Evolutionary conservation across 2,888 invertebrate species (phyloP).

Genomic region (Didymodactylos carnosus): DNA sequence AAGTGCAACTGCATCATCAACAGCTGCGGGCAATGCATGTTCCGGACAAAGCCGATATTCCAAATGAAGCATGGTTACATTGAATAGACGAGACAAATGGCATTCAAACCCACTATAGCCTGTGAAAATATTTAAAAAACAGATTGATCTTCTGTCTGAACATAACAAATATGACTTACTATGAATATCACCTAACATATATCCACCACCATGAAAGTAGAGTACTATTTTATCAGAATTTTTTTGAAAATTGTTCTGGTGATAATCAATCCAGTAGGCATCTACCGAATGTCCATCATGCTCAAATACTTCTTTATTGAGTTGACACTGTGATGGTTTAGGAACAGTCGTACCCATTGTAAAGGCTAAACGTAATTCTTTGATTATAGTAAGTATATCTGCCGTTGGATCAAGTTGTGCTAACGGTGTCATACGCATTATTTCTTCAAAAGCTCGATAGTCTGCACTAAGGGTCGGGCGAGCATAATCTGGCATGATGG

Average conservation of each 20-base stretch:
- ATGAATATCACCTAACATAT: background rate
- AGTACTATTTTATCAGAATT: background rate
- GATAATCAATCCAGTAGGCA: background rate
- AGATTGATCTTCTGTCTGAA: background rate
- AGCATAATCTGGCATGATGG: background rate
- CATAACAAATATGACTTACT: background rate
- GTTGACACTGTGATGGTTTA: background rate
- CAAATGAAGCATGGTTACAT: background rate
- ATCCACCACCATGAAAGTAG: background rate
- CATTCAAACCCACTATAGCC: background rate
- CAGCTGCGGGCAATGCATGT: background rate
- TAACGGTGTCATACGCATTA: background rate
- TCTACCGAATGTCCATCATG: background rate
- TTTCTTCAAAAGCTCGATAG: background rate
- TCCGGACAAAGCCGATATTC: background rate
- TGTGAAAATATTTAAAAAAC: background rate
- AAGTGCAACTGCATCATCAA: background rate
- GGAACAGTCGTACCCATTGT: background rate
- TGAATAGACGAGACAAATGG: background rate
- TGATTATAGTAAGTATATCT: background rate
- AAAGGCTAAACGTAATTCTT: background rate
- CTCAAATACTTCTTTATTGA: background rate
- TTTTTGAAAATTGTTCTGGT: background rate
- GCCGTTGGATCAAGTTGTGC: background rate
- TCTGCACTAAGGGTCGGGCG: background rate